Evolutionary conservation across 35 echinoderm and acorn worm species (phyloP), one percentile per base, ranked within the genome.

Genomic region (Anneissia japonica): DNA sequence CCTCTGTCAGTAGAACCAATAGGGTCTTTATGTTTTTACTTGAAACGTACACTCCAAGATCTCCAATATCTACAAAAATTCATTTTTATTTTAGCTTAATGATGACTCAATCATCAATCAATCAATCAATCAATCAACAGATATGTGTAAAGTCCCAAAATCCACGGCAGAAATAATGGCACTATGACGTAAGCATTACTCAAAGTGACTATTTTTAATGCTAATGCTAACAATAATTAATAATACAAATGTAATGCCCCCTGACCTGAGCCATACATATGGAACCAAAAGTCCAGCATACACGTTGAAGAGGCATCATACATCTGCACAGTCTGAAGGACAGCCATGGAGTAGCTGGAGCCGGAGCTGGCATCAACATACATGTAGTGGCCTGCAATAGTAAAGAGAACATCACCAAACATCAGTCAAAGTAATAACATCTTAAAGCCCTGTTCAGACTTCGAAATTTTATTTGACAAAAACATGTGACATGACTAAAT

Each of bases 281-380:
- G 93, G 19, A 88, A 87, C 93, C 93, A 96, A 34, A 96, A 76
- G 3, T 85, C 81, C 19, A 96, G 81, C 39, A 96, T 36, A 72
- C 93, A 96, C 17, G 90, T 88, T 1, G 90, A 51, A 29, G 78
- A 79, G 0, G 93, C 86, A 34, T 96, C 38, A 45, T 89, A 78
- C 21, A 92, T 37, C 17, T 86, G 83, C 78, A 84, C 82, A 0
- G 93, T 78, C 10, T 64, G 51, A 11, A 92, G 31, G 0, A 77
- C 35, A 6, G 90, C 90, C 23, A 73, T 80, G 35, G 86, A 86
- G 31, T 83, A 93, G 5, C 87, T 82, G 0, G 94, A 97, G 13
- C 94, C 91, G 0, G 85, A 74, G 35, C 85, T 93, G 19, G 94
- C 91, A 84, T 97, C 87, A 23, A 97, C 94, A 81, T 93, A 97